Percentiles rank a stretch among this genome's conserved stretches.
phyloP scores from a whole-genome alignment of 2,797 vertebrate species.

The Taeniopygia guttata region DNA sequence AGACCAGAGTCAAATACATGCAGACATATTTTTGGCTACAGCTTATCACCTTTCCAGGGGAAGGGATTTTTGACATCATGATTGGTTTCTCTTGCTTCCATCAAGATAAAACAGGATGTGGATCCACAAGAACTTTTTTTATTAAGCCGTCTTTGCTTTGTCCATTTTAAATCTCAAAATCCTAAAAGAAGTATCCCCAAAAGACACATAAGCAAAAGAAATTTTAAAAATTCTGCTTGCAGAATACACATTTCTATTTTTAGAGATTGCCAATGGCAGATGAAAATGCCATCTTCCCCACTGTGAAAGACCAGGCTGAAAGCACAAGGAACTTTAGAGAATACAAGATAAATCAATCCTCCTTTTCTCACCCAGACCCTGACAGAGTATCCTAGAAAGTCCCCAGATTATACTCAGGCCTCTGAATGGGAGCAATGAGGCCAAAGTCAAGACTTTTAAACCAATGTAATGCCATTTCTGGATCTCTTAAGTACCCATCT shows the following conservation, averaged over 20 bases:
- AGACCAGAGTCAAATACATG: neutral
- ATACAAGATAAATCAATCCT: neutral
- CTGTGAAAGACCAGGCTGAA: neutral
- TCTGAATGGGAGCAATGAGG: neutral
- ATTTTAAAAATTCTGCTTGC: neutral
- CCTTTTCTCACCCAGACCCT: neutral
- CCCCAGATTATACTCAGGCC: neutral
- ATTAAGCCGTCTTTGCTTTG: neutral
- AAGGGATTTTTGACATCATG: neutral
- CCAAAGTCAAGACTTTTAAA: neutral
- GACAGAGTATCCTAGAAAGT: neutral
- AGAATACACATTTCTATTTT: neutral
- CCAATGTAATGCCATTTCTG: neutral
- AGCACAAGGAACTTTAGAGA: neutral
- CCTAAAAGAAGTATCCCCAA: neutral
- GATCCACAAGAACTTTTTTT: neutral
- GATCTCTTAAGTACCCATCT: neutral
- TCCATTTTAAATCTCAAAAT: neutral
- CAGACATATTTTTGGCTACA: neutral
- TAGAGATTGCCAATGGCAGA: neutral
- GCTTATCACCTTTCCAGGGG: neutral
- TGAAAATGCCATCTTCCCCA: neutral
- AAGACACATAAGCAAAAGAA: neutral
- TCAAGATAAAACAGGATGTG: neutral
- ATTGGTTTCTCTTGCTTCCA: neutral